Percentiles rank a stretch among this genome's conserved stretches.
These are phyloP conservation scores for Eupithecia pulchellata DNA, from an alignment of 2,888 invertebrate genomes.

Conservation along the genomic window DNA sequence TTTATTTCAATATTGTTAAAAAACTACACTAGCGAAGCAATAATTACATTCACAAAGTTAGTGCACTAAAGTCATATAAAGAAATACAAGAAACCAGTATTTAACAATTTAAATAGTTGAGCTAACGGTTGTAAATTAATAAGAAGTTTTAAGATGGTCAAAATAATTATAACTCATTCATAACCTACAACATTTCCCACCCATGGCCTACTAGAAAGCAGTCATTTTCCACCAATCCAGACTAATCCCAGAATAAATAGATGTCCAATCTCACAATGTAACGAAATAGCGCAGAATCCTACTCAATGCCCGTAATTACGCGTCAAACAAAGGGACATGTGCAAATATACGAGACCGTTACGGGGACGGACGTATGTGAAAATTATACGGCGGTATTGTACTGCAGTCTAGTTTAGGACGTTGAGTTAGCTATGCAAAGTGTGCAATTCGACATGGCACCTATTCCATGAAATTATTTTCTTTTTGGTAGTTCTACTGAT, in stretches of 20 bases:
- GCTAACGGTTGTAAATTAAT: no score
- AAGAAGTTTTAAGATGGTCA: no score
- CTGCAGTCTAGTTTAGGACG: slow-evolving; percentile 44
- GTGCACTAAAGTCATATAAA: no score
- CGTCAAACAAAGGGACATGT: slow-evolving; percentile 46
- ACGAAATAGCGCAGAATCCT: slow-evolving; percentile 33
- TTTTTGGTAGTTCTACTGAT: no score
- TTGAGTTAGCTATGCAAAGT: slow-evolving; percentile 35
- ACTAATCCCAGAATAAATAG: slow-evolving; percentile 29
- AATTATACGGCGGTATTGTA: slow-evolving; percentile 74
- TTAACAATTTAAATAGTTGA: no score
- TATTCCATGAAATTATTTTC: no score
- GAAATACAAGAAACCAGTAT: no score
- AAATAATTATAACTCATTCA: background rate
- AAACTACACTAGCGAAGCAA: no score
- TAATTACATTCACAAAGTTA: no score
- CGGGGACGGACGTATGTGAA: slow-evolving; percentile 79
- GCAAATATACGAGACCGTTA: slow-evolving; percentile 77
- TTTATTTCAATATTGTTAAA: no score
- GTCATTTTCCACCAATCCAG: background rate
- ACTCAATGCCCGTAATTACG: slow-evolving; percentile 36
- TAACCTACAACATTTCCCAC: background rate
- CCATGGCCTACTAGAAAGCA: background rate
- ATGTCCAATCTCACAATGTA: slow-evolving; percentile 31
- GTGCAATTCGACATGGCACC: background rate